Evolutionary conservation across 2,888 invertebrate genomes (phyloP).

Genomic region (Apotomis turbidana): DNA sequence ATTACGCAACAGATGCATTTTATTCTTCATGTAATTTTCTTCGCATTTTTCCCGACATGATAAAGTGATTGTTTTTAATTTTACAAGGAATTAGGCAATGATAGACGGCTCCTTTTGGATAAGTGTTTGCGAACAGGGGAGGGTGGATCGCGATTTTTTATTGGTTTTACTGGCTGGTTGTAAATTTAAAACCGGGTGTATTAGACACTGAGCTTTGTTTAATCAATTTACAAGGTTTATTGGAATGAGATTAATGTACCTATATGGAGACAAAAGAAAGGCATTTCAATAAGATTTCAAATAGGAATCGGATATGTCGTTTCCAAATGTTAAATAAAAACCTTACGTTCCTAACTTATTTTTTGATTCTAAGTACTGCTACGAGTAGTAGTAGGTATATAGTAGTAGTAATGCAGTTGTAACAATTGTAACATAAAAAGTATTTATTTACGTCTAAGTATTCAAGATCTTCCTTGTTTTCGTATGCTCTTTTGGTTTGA

Average conservation of each 20-base stretch:
- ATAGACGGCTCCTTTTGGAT: conserved; percentile 37
- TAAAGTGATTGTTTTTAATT: conserved; percentile 72
- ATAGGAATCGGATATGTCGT: too few species aligned
- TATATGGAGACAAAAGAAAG: too few species aligned
- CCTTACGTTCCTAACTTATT: too few species aligned
- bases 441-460: too few species aligned
- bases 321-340: too few species aligned
- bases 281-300: too few species aligned
- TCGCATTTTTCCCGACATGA: conserved; percentile 53
- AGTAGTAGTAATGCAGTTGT: too few species aligned
- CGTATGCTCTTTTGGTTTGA: too few species aligned
- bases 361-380: too few species aligned
- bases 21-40: conserved; percentile 71
- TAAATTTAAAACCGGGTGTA: conserved; percentile 38
- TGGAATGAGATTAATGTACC: background rate
- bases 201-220: conserved; percentile 23
- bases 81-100: conserved; percentile 43
- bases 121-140: conserved; percentile 34
- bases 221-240: conserved; percentile 10
- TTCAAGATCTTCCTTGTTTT: too few species aligned
- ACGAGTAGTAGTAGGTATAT: too few species aligned
- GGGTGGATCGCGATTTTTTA: conserved; percentile 35
- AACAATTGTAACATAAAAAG: too few species aligned
- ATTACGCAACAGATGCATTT: conserved; percentile 78
- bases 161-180: conserved; percentile 34